A percentile compares a stretch with the other conserved stretches of the same genome.
These are phyloP conservation scores for Ceyx margarethae DNA, from an alignment of 2,113 vertebrate species.

Conservation along the genomic window DNA sequence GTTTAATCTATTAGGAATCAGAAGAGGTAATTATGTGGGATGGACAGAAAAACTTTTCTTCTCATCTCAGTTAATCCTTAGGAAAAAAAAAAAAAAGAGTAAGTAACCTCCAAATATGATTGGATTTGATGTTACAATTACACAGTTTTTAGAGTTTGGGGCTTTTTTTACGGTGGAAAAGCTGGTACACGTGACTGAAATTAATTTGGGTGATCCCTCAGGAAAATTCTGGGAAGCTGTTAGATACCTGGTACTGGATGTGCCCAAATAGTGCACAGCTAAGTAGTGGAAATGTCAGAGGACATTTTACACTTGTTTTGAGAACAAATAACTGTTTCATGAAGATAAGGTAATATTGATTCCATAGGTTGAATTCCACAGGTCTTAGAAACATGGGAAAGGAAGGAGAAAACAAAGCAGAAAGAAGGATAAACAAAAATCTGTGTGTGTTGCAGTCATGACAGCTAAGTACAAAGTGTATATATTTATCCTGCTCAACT, in stretches of 20 bases:
- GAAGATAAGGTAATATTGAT: not conserved
- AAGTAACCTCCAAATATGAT: not conserved
- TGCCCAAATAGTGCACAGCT: not conserved
- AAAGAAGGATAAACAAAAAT: not conserved
- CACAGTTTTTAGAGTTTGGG: not conserved
- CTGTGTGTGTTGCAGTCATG: not conserved
- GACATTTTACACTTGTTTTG: not conserved
- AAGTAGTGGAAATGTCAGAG: not conserved
- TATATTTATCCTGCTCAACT: not conserved
- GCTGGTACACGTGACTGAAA: not conserved
- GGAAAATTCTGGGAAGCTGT: not conserved
- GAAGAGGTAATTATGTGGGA: not conserved
- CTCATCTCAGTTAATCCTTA: not conserved
- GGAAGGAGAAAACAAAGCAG: not conserved
- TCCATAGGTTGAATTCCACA: not conserved
- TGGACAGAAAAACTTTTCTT: not conserved
- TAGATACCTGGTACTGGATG: not conserved
- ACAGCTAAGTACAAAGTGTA: not conserved
- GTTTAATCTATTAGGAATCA: not conserved
- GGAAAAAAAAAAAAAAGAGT: not conserved
- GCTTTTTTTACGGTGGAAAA: not conserved
- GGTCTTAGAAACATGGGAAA: not conserved
- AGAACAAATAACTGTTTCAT: not conserved
- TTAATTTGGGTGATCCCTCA: not conserved
- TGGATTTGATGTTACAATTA: not conserved